Percentiles rank a stretch among this genome's conserved stretches.
Conservation (phyloP, 2,797 vertebrate genomes). For the Percopsis omiscomaycus region DNA sequence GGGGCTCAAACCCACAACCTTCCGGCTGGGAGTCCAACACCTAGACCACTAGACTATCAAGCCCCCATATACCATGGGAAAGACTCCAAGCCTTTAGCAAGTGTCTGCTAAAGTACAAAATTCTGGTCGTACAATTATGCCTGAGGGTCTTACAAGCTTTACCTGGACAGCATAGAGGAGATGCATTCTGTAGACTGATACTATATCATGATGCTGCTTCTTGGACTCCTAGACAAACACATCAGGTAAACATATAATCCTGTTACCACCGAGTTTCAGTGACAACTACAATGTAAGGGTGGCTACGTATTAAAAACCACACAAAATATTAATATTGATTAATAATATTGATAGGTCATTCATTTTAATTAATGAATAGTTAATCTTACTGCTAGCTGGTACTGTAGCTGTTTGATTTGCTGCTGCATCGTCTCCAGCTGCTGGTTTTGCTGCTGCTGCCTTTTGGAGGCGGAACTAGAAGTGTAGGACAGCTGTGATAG, state of each 20-base stretch:
- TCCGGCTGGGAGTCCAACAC: too few relatives aligned
- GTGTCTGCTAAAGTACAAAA: background rate
- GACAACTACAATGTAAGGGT: too few relatives aligned
- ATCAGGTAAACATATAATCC: background rate
- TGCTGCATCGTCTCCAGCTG: constrained; percentile 91
- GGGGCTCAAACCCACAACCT: too few relatives aligned
- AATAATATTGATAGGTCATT: too few relatives aligned
- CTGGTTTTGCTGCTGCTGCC: constrained; percentile 91
- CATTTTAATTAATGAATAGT: background rate
- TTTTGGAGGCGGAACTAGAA: constrained; percentile 77
- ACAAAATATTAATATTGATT: too few relatives aligned
- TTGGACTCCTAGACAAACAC: constrained; percentile 85
- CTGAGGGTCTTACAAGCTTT: constrained; percentile 21
- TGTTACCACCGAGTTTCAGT: background rate
- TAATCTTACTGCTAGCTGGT: constrained; percentile 87
- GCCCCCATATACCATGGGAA: too few relatives aligned
- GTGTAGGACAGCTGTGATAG: constrained; percentile 95
- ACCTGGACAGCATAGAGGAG: constrained; percentile 99
- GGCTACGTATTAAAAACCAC: too few relatives aligned
- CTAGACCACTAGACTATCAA: too few relatives aligned
- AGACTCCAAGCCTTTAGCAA: too few relatives aligned
- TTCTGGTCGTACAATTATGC: background rate
- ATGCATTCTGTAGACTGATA: constrained; percentile 98
- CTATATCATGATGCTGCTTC: constrained; percentile 93
- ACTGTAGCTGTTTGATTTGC: constrained; percentile 94